Percentiles rank a stretch among this genome's conserved stretches.
Conservation (phyloP, 1,140 invertebrate genomes). For the Pinna nobilis region DNA sequence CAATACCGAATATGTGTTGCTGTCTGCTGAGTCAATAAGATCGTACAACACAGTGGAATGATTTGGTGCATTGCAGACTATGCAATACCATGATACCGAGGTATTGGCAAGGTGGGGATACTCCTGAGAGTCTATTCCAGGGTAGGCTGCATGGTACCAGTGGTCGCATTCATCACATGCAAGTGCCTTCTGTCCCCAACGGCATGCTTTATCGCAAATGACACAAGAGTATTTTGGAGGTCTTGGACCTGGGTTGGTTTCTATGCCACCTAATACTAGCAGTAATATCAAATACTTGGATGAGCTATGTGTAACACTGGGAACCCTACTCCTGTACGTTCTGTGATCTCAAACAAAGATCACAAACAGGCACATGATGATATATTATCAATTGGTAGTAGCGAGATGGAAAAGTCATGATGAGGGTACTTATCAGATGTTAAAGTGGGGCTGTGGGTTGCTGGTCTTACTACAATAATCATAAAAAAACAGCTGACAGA, state of each 20-base stretch:
- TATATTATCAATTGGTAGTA: too few species aligned
- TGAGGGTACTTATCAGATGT: too few species aligned
- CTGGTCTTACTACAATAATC: too few species aligned
- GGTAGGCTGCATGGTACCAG: background rate
- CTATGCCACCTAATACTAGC: background rate
- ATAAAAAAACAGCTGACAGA: too few species aligned
- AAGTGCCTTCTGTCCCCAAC: background rate
- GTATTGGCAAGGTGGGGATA: background rate
- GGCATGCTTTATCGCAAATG: background rate
- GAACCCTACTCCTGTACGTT: too few species aligned
- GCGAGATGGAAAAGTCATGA: too few species aligned
- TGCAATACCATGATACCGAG: constrained; percentile 8
- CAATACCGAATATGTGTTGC: constrained; percentile 1
- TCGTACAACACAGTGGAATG: constrained; percentile 3
- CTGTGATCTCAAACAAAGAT: too few species aligned
- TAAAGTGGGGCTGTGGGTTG: too few species aligned
- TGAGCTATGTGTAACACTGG: too few species aligned
- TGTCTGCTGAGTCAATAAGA: constrained; percentile 16
- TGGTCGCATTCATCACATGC: constrained; percentile 13
- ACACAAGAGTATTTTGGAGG: background rate
- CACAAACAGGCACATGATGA: too few species aligned
- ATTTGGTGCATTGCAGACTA: background rate
- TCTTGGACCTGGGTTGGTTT: background rate
- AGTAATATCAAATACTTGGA: too few species aligned
- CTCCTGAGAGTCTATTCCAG: background rate